Percentiles rank a stretch among this genome's conserved stretches.
Evolutionary conservation across 2,113 vertebrate species (phyloP).

Genomic region (Indicator maculatus): DNA sequence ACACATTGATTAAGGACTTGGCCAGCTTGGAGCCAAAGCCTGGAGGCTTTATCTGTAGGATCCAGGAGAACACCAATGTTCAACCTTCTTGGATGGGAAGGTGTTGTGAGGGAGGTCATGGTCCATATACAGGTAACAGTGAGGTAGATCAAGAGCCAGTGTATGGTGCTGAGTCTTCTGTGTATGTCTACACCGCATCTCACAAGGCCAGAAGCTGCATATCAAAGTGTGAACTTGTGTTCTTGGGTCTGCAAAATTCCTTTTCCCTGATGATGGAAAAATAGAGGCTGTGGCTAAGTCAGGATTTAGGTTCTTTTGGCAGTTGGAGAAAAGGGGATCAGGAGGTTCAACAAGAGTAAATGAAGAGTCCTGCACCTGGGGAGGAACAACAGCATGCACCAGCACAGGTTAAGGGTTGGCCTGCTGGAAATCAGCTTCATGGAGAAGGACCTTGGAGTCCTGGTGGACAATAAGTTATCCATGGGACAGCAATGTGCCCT

Average conservation of each 20-base stretch:
- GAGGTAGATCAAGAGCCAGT: neutral
- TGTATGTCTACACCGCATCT: neutral
- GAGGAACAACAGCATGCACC: no score
- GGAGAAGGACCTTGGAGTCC: no score
- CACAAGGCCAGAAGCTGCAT: neutral
- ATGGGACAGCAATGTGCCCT: no score
- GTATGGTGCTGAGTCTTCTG: neutral
- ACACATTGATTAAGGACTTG: neutral
- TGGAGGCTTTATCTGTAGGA: neutral
- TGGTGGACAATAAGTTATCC: no score
- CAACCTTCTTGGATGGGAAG: neutral
- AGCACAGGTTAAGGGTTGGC: no score
- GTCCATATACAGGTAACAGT: accelerated
- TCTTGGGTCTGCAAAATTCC: neutral
- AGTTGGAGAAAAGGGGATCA: neutral
- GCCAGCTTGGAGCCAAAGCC: neutral
- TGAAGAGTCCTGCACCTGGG: no score
- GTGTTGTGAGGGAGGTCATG: neutral
- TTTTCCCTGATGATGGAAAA: neutral
- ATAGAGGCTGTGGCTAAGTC: no score
- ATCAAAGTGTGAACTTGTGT: accelerated
- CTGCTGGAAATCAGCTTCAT: no score
- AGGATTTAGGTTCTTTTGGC: neutral
- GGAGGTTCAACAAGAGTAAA: no score
- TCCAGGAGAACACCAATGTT: neutral